These are phyloP conservation scores for Gallinago jamesoni DNA, from an alignment of 2,113 vertebrate genomes.

Conservation along the genomic window DNA sequence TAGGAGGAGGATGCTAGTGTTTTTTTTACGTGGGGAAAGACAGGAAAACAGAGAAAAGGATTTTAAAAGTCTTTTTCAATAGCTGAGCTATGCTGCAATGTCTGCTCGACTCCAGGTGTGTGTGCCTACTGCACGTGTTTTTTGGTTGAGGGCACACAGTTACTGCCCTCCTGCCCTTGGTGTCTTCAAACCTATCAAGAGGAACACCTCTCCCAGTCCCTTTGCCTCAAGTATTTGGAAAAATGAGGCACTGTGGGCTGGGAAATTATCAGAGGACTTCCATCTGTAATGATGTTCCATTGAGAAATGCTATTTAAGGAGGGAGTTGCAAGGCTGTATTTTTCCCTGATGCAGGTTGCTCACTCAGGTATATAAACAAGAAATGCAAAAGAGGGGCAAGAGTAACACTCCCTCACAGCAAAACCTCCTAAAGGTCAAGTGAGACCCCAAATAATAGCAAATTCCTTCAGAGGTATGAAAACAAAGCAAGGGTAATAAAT, in stretches of 20 bases:
- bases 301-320: neutral
- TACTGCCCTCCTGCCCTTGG: neutral
- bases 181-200: neutral
- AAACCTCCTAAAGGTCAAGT: neutral
- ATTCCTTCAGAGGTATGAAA: neutral
- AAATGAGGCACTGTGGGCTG: neutral
- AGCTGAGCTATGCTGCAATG: neutral
- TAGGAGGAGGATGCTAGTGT: neutral
- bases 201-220: neutral
- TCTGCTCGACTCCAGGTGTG: neutral
- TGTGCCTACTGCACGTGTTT: neutral
- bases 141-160: accelerated
- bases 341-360: neutral
- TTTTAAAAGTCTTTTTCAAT: neutral
- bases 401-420: neutral
- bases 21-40: neutral
- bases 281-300: neutral
- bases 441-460: neutral
- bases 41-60: neutral
- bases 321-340: neutral
- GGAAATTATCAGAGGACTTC: neutral
- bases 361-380: neutral
- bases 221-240: neutral
- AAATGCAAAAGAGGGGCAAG: neutral
- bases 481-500: neutral